Conservation (phyloP, 2,113 vertebrate genomes). For the Romanogobio albipinnatus region DNA sequence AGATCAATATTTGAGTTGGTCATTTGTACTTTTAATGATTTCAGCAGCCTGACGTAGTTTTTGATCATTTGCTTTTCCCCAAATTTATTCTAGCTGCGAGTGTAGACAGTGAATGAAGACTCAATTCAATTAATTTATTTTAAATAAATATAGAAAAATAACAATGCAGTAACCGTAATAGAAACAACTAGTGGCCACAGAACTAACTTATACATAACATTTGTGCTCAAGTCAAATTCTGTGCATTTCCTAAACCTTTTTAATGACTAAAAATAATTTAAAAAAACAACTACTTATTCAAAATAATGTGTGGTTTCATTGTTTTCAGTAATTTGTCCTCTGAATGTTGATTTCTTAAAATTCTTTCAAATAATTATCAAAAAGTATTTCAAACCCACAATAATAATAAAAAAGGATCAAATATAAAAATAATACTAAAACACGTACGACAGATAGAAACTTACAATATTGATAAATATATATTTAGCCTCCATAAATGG, state of each 20-base stretch:
- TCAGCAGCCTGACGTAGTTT: not conserved
- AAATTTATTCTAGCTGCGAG: not conserved
- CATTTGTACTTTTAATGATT: not conserved
- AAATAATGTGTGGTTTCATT: not conserved
- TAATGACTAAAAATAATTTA: not conserved
- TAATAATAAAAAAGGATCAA: not conserved
- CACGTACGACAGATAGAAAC: not conserved
- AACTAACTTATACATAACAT: not conserved
- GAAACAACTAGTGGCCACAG: not conserved
- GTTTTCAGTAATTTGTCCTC: not conserved
- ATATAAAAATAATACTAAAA: not conserved
- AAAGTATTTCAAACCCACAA: not conserved
- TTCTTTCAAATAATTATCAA: not conserved
- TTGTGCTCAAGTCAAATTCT: not conserved
- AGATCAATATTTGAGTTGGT: not conserved
- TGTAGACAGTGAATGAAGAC: not conserved
- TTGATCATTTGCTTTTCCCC: not conserved
- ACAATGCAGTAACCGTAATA: not conserved
- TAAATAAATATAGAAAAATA: not conserved
- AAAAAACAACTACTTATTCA: not conserved
- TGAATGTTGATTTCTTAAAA: not conserved
- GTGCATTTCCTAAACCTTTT: not conserved
- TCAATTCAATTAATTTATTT: not conserved
- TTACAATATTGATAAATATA: not conserved
- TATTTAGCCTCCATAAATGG: not conserved